These are phyloP conservation scores for Campylorhamphus procurvoides DNA, from an alignment of 2,113 vertebrate genomes.

Conservation along the genomic window DNA sequence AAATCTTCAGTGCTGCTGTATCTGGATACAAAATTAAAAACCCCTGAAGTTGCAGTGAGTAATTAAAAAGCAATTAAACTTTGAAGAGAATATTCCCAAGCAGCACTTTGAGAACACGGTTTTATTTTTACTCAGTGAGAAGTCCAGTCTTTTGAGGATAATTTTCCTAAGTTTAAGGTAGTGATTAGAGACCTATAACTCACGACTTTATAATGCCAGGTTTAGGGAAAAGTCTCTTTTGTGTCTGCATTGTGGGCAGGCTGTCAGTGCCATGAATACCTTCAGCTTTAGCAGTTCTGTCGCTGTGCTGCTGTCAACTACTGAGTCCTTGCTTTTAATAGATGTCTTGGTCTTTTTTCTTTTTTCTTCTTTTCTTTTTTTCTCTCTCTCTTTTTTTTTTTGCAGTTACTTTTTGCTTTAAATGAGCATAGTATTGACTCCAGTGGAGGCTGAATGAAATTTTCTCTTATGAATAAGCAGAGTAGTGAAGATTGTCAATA, in stretches of 20 bases:
- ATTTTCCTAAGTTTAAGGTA: background rate
- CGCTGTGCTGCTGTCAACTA: background rate
- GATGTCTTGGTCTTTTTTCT: background rate
- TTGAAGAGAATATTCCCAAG: background rate
- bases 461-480: background rate
- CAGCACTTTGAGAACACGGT: background rate
- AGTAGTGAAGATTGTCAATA: background rate
- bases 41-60: background rate
- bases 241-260: background rate
- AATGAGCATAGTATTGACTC: background rate
- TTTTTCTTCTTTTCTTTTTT: background rate
- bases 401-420: background rate
- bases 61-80: slow-evolving; percentile 33
- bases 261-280: background rate
- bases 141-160: background rate
- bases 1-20: background rate
- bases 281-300: background rate
- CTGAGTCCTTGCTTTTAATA: background rate
- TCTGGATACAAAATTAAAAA: background rate
- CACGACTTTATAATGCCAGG: background rate
- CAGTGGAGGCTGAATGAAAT: background rate
- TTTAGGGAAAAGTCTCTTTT: background rate
- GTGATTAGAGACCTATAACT: background rate
- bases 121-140: background rate
- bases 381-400: background rate